A percentile compares a stretch with the other conserved stretches of the same genome.
These are phyloP conservation scores for Gymnodraco acuticeps DNA, from an alignment of 2,797 vertebrate species.

Conservation along the genomic window DNA sequence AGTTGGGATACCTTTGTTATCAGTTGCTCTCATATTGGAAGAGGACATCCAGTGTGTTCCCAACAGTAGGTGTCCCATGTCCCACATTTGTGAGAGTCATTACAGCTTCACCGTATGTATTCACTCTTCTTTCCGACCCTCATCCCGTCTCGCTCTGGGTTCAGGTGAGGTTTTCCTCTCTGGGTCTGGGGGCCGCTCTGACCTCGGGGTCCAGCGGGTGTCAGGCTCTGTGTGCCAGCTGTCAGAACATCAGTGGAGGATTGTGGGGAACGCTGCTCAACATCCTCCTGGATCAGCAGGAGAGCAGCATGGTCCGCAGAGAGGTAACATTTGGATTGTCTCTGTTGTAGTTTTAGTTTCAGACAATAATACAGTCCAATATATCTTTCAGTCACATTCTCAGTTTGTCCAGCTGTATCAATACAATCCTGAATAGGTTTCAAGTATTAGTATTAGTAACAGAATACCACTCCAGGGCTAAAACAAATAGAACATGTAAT, in stretches of 20 bases:
- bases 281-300: slow-evolving; percentile 94
- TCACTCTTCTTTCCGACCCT: not conserved
- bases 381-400: too few species aligned
- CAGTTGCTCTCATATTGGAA: too few species aligned
- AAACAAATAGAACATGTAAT: too few species aligned
- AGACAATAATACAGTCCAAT: too few species aligned
- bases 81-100: slow-evolving; percentile 3
- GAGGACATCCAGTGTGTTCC: too few species aligned
- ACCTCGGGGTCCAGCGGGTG: slow-evolving; percentile 91
- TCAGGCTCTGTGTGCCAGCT: slow-evolving; percentile 91
- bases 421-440: too few species aligned
- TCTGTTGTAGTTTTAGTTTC: too few species aligned
- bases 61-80: not conserved
- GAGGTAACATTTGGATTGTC: slow-evolving; percentile 84
- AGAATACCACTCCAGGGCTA: too few species aligned
- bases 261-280: slow-evolving; percentile 96
- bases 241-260: slow-evolving; percentile 98
- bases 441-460: too few species aligned
- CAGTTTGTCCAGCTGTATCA: too few species aligned
- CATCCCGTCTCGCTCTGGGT: slow-evolving; percentile 5
- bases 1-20: too few species aligned
- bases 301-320: slow-evolving; percentile 96
- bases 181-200: slow-evolving; percentile 93
- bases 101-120: not conserved
- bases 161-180: slow-evolving; percentile 95